Percentiles rank a stretch among this genome's conserved stretches.
phyloP scores from a whole-genome alignment of 1,140 invertebrate species.

The Saccostrea glomerata region DNA sequence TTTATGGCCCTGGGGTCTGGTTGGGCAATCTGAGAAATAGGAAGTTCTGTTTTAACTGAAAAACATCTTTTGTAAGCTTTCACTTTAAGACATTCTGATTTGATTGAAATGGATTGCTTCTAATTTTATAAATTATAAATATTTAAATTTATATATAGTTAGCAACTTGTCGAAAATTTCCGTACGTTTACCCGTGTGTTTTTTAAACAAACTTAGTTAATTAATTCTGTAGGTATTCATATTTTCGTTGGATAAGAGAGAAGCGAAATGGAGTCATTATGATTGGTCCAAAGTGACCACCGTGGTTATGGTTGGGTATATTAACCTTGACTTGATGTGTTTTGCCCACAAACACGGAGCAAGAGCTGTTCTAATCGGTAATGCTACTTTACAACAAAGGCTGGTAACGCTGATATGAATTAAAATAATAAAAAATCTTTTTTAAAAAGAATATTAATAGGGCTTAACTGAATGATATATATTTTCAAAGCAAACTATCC shows the following conservation, averaged over 20 bases:
- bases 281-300: conserved; percentile 79
- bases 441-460: background rate
- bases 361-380: conserved; percentile 70
- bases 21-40: too few species aligned
- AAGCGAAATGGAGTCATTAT: conserved; percentile 74
- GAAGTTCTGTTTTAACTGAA: too few species aligned
- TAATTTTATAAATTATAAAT: too few species aligned
- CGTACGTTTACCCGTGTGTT: too few species aligned
- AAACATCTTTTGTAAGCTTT: too few species aligned
- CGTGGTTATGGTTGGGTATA: conserved; percentile 75
- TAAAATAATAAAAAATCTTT: background rate
- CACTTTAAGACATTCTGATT: too few species aligned
- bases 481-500: conserved; percentile 47
- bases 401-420: background rate
- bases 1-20: too few species aligned
- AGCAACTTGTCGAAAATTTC: too few species aligned
- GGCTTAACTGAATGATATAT: background rate
- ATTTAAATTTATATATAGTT: too few species aligned
- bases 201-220: too few species aligned
- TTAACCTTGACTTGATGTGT: conserved; percentile 74
- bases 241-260: conserved; percentile 72
- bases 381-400: background rate
- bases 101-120: too few species aligned
- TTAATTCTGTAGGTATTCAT: conserved; percentile 72
- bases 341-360: conserved; percentile 75